These are phyloP conservation scores for Poecilia gillii DNA, from an alignment of 2,797 vertebrate species.

Conservation along the genomic window DNA sequence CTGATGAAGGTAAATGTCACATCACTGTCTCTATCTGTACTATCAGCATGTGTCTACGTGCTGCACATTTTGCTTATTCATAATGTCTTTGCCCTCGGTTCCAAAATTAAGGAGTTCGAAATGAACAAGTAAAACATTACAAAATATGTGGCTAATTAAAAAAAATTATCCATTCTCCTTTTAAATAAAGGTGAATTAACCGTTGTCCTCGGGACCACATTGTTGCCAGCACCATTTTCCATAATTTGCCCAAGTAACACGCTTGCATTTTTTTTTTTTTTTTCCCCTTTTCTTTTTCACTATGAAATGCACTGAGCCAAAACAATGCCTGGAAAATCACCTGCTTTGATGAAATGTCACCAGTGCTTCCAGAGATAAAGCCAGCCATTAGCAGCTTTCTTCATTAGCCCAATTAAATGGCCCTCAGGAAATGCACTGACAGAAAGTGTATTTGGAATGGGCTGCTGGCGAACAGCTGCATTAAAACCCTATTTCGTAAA, in stretches of 20 bases:
- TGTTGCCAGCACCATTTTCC: slow-evolving; percentile 14
- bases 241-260: slow-evolving; percentile 33
- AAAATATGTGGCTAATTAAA: slow-evolving; percentile 25
- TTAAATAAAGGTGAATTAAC: slow-evolving; percentile 33
- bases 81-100: slow-evolving; percentile 17
- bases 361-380: slow-evolving; percentile 69
- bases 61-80: slow-evolving; percentile 16
- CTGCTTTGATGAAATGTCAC: slow-evolving; percentile 76
- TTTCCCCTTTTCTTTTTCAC: not conserved
- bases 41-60: slow-evolving; percentile 19
- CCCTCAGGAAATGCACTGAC: slow-evolving; percentile 75
- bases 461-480: slow-evolving; percentile 78
- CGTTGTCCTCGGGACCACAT: slow-evolving; percentile 27
- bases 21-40: slow-evolving; percentile 61
- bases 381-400: slow-evolving; percentile 79
- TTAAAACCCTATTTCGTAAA: slow-evolving; percentile 83
- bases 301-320: slow-evolving; percentile 43
- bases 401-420: slow-evolving; percentile 83
- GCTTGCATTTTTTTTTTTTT: slow-evolving; percentile 21
- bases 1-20: slow-evolving; percentile 79
- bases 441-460: slow-evolving; percentile 71
- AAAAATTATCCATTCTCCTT: slow-evolving; percentile 31
- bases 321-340: slow-evolving; percentile 69
- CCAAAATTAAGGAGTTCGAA: slow-evolving; percentile 12
- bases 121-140: slow-evolving; percentile 25